phyloP scores from a whole-genome alignment of 1,140 invertebrate species.

The Achroia grisella region DNA sequence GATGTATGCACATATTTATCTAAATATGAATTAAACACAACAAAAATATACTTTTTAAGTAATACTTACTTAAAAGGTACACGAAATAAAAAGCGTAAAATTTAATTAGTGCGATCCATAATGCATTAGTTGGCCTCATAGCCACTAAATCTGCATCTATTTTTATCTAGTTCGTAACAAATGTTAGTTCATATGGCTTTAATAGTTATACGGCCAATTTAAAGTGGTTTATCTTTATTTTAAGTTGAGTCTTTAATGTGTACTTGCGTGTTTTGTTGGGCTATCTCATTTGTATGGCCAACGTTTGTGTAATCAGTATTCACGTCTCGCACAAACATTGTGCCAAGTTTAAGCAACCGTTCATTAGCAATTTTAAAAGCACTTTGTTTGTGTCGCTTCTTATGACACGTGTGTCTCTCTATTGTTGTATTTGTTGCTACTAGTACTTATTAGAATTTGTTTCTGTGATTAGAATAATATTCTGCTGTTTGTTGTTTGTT shows the following conservation, averaged over 20 bases:
- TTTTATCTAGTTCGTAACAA: neutral
- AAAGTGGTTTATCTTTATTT: neutral
- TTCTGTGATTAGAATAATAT: neutral
- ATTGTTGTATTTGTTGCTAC: slow-evolving; percentile 14
- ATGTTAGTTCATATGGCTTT: neutral
- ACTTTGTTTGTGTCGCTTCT: slow-evolving; percentile 44
- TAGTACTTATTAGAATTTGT: neutral
- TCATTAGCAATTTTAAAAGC: slow-evolving; percentile 57
- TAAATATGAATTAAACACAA: too few species aligned
- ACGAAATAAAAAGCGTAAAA: slow-evolving; percentile 7
- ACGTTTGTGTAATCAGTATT: slow-evolving; percentile 45
- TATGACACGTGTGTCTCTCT: slow-evolving; percentile 33
- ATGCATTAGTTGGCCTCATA: slow-evolving; percentile 30
- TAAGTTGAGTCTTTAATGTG: neutral
- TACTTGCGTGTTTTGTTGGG: slow-evolving; percentile 17
- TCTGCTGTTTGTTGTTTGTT: too few species aligned
- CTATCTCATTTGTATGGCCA: slow-evolving; percentile 31
- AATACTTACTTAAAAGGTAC: too few species aligned
- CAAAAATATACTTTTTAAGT: too few species aligned
- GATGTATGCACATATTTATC: too few species aligned
- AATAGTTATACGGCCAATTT: neutral
- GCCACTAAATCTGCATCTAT: slow-evolving; percentile 10
- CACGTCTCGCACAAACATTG: slow-evolving; percentile 24
- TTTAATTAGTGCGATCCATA: slow-evolving; percentile 32
- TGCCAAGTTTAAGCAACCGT: slow-evolving; percentile 45